These are phyloP conservation scores for Macrochelys suwanniensis DNA, from an alignment of 2,797 vertebrate species.

Conservation along the genomic window DNA sequence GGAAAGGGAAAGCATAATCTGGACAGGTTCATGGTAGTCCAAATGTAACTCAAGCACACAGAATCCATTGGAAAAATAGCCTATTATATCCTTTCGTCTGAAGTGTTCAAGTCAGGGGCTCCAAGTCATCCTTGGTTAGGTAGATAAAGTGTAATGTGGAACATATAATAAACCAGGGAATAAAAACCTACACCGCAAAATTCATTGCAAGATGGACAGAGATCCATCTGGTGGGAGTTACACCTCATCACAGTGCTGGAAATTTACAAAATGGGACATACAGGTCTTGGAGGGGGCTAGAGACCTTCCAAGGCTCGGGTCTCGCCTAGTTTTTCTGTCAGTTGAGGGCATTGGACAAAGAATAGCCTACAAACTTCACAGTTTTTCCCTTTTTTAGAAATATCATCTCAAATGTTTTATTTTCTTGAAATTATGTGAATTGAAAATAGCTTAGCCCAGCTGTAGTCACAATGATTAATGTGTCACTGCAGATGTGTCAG, in stretches of 20 bases:
- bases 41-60: neutral
- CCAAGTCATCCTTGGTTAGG: neutral
- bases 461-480: slow-evolving; percentile 50
- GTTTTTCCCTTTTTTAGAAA: neutral
- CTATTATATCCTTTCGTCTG: neutral
- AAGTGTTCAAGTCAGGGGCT: neutral
- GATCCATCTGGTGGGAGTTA: neutral
- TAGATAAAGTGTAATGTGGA: neutral
- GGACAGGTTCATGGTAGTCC: no score
- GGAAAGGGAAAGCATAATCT: no score
- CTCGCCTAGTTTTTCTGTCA: neutral
- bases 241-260: neutral
- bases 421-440: slow-evolving; percentile 34
- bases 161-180: neutral
- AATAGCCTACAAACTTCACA: neutral
- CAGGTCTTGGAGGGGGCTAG: neutral
- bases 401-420: neutral
- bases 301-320: neutral
- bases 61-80: neutral
- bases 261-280: neutral
- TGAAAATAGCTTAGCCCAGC: slow-evolving; percentile 23
- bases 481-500: slow-evolving; percentile 33
- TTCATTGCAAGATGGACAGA: neutral
- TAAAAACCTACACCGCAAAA: neutral
- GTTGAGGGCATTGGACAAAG: neutral